phyloP scores from a whole-genome alignment of 2,113 vertebrate species.

The Dryoscopus gambensis region DNA sequence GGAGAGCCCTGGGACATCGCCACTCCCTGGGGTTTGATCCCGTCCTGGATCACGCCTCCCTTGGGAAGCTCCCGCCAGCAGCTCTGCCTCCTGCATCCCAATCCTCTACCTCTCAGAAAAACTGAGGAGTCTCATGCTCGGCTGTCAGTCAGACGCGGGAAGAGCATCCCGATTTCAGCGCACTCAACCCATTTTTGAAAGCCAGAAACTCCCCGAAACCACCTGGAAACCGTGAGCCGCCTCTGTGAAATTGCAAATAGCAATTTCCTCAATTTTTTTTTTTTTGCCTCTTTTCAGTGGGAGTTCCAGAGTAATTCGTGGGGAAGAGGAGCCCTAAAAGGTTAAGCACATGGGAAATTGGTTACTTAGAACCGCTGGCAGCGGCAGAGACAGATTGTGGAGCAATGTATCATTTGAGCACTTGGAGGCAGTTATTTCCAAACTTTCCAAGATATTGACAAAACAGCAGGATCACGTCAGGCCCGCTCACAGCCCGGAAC shows the following conservation, averaged over 20 bases:
- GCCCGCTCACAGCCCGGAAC: not conserved
- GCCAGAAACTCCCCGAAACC: not conserved
- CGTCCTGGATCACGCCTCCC: not conserved
- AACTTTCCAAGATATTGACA: conserved; percentile 13
- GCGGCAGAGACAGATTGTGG: not conserved
- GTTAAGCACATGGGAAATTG: not conserved
- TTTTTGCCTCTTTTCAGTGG: fast-evolving
- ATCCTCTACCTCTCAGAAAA: not conserved
- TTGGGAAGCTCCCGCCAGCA: not conserved
- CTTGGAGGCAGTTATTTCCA: not conserved
- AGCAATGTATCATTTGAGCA: not conserved
- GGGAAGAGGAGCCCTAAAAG: not conserved
- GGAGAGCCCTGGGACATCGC: not conserved
- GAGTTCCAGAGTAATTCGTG: not conserved
- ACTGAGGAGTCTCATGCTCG: not conserved
- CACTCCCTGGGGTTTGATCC: not conserved
- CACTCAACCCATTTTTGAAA: not conserved
- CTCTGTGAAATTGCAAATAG: not conserved
- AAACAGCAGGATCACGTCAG: not conserved
- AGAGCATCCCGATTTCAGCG: not conserved
- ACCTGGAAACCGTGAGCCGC: not conserved
- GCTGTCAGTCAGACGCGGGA: not conserved
- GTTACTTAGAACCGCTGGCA: not conserved
- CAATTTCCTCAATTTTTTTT: not conserved
- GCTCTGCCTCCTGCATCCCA: not conserved